Evolutionary conservation across 2,797 vertebrate species (phyloP).

Genomic region (Lerista edwardsae): DNA sequence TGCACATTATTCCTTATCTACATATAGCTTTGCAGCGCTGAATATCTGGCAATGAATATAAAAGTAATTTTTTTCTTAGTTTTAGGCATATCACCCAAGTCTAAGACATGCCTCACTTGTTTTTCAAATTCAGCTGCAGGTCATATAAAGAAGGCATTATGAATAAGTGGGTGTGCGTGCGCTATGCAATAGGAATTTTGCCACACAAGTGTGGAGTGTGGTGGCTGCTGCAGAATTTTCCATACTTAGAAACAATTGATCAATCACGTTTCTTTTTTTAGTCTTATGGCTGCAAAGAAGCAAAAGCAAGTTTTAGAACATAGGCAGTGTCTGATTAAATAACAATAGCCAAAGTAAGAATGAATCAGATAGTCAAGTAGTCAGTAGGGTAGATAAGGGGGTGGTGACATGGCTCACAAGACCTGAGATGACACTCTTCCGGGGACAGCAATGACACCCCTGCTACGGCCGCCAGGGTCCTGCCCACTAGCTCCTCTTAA

Average conservation of each 20-base stretch:
- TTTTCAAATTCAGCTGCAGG: slow-evolving; percentile 64
- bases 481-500: too few relatives aligned
- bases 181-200: neutral
- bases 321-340: neutral
- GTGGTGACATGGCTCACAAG: too few relatives aligned
- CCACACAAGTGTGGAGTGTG: neutral
- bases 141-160: slow-evolving; percentile 53
- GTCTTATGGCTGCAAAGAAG: neutral
- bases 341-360: neutral
- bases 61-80: slow-evolving; percentile 66
- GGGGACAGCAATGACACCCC: too few relatives aligned
- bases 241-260: neutral
- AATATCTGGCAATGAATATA: slow-evolving; percentile 70
- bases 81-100: slow-evolving; percentile 68
- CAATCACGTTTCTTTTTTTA: neutral
- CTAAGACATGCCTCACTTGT: slow-evolving; percentile 72
- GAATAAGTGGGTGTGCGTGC: slow-evolving; percentile 27
- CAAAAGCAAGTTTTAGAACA: slow-evolving; percentile 2
- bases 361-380: neutral
- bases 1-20: slow-evolving; percentile 72
- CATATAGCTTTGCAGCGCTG: slow-evolving; percentile 62
- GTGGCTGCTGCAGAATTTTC: neutral
- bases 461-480: too few relatives aligned
- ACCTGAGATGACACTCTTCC: too few relatives aligned
- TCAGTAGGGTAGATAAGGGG: too few relatives aligned